phyloP scores from a whole-genome alignment of 2,113 vertebrate genomes.

The Odobenus rosmarus region DNA sequence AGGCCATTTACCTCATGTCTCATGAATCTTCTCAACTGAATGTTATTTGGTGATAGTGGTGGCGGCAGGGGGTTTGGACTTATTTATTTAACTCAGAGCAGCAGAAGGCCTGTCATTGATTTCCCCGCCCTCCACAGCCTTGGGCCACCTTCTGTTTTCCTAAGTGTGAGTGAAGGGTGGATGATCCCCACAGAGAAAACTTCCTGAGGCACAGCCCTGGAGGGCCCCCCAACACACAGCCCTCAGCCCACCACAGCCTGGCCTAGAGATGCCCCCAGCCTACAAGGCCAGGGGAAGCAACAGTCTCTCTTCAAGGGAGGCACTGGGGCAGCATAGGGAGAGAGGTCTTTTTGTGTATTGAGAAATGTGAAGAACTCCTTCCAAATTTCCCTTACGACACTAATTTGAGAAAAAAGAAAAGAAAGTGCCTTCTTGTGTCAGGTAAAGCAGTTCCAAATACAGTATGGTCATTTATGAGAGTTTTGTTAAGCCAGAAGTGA shows the following conservation, averaged over 20 bases:
- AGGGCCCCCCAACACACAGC: background rate
- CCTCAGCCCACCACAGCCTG: background rate
- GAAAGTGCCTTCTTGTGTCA: background rate
- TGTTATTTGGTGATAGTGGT: background rate
- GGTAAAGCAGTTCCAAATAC: background rate
- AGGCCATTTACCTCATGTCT: background rate
- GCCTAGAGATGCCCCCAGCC: background rate
- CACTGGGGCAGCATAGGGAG: background rate
- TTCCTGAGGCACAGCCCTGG: background rate
- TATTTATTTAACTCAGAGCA: conserved; percentile 44
- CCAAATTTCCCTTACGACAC: background rate
- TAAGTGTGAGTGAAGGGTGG: background rate
- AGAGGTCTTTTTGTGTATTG: background rate
- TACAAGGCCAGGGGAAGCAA: background rate
- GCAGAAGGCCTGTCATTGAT: background rate
- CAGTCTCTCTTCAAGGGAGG: background rate
- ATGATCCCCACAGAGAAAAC: background rate
- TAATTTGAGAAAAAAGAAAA: background rate
- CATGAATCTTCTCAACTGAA: conserved; percentile 56
- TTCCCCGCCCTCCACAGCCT: background rate
- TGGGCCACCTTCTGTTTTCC: background rate
- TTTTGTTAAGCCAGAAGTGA: background rate
- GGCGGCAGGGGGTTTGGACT: background rate
- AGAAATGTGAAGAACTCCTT: background rate
- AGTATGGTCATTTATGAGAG: background rate